A percentile compares a stretch with the other conserved stretches of the same genome.
phyloP scores from a whole-genome alignment of 2,888 invertebrate species.

The Drosophila stalkeri region DNA sequence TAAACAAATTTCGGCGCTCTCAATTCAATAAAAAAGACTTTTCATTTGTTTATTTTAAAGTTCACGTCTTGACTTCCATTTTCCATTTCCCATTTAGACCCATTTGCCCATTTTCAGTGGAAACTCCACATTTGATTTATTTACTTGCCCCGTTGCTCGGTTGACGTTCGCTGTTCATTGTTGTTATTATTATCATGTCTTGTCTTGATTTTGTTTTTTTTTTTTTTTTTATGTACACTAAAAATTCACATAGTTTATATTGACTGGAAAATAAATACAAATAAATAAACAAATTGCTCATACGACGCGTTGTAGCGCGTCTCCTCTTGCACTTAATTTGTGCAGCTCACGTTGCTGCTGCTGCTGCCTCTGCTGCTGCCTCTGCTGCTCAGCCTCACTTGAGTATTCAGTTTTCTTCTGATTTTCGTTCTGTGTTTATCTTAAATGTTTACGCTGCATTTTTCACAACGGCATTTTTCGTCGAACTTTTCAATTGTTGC shows the following conservation, averaged over 20 bases:
- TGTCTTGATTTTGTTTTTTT: constrained; percentile 23
- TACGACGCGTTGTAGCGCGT: constrained; percentile 70
- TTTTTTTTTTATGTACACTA: constrained; percentile 75
- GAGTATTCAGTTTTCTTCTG: constrained; percentile 3
- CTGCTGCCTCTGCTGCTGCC: background rate
- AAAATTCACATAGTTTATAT: constrained; percentile 84
- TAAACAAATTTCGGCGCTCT: background rate
- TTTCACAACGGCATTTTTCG: constrained; percentile 73
- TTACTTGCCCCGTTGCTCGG: constrained; percentile 58
- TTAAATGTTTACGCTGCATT: constrained; percentile 74
- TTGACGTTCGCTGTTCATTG: constrained; percentile 42
- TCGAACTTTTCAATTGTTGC: constrained; percentile 74
- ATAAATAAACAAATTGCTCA: constrained; percentile 76
- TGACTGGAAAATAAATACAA: constrained; percentile 85
- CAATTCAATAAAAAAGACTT: background rate
- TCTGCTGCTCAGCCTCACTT: constrained; percentile 5
- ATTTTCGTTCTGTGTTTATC: constrained; percentile 55
- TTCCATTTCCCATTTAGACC: constrained; percentile 2
- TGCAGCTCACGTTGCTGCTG: constrained; percentile 49
- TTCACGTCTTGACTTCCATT: constrained; percentile 43
- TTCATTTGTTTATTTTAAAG: constrained; percentile 48
- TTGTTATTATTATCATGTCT: constrained; percentile 56
- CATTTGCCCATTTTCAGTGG: constrained; percentile 18
- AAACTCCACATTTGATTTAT: constrained; percentile 73
- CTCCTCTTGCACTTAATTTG: constrained; percentile 69